Base-by-base conservation (phyloP, 2,797 vertebrate genomes). In the Telmatherina bonti region DNA sequence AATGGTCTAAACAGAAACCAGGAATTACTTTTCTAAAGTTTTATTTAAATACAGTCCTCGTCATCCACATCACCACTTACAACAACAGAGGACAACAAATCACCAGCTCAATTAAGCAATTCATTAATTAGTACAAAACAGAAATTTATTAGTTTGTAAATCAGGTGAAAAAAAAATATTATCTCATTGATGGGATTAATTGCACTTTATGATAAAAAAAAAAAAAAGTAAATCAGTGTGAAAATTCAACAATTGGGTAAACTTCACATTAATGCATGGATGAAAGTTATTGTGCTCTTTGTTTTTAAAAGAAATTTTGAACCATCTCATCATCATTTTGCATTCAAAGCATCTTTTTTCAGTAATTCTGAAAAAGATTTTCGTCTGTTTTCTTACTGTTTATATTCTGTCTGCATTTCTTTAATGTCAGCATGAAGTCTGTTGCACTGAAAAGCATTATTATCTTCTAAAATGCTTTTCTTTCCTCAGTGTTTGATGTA, bases 381-480 rank as follows among this genome's bases (percentile, higher is more conserved):
- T 57, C 62, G 45, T 16, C 15, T 68, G 36, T 55, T 13, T 18
- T 82, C 54, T 45, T 57, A 41, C 38, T 66, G 58, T 33, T 68
- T 59, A 53, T 69, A 24, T 73, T 67, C 30, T 73, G 63, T 85
- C 66, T 82, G 74, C 60, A 57, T 84, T 65, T 63, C 26, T 61
- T 76, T 72, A 74, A 55, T 53, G 60, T 75, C 66, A 82, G 63
- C 45, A 24, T 60, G 86, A 67, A 58, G 67, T 82, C 76, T 64
- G 70, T 83, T 69, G 73, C 36, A 70, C 62, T 66, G 78, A 83
- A 88, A 91, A 87, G 84, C 82, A 90, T 87, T 83, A 31, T 62
- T 79, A 61, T 84, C 81, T 76, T 63, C 62, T 63, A n/a, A 83
- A 76, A 91, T 87, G 85, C 72, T 87, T 92, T 90, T 81, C 36